Conservation (phyloP, 1,140 invertebrate genomes). For the Halesus radiatus region DNA sequence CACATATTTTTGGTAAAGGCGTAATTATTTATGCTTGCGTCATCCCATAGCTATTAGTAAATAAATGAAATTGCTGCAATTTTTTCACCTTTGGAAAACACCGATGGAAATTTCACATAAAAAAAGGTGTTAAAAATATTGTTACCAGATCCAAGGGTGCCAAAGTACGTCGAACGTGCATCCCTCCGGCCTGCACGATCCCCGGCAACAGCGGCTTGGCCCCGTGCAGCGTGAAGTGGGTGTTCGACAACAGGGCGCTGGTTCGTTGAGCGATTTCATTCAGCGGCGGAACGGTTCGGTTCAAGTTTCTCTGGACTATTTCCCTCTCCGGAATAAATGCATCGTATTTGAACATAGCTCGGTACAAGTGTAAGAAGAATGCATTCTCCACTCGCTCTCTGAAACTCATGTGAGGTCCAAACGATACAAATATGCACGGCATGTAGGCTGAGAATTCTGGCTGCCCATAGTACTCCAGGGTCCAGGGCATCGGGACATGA, state of each 20-base stretch:
- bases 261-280: constrained; percentile 64
- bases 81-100: too few species aligned
- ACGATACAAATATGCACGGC: constrained; percentile 68
- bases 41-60: too few species aligned
- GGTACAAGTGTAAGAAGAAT: constrained; percentile 49
- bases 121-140: neutral
- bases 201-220: constrained; percentile 70
- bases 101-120: too few species aligned
- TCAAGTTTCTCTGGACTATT: constrained; percentile 61
- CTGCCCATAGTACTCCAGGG: constrained; percentile 70
- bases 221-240: constrained; percentile 70
- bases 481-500: constrained; percentile 73
- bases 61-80: too few species aligned
- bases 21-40: too few species aligned
- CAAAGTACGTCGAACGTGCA: constrained; percentile 69
- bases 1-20: too few species aligned
- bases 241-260: constrained; percentile 70
- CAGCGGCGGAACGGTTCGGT: constrained; percentile 57
- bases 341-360: constrained; percentile 60
- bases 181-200: constrained; percentile 71
- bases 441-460: constrained; percentile 75
- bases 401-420: constrained; percentile 70
- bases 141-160: constrained; percentile 66
- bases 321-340: constrained; percentile 63
- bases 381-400: constrained; percentile 71